phyloP scores from a whole-genome alignment of 2,113 vertebrate species.

The Pelusios castaneus region DNA sequence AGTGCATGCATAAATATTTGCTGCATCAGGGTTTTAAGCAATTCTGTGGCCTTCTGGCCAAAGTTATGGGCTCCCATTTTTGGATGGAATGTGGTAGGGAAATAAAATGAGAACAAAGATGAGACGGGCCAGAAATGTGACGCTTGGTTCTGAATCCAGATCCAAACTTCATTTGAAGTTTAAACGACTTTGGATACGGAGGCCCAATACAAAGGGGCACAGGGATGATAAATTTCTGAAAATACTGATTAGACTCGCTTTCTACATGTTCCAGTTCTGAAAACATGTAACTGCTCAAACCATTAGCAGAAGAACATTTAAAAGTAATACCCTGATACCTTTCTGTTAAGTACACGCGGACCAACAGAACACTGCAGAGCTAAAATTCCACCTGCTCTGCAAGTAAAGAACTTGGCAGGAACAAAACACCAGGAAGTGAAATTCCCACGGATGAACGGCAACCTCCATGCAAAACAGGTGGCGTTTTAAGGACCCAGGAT shows the following conservation, averaged over 20 bases:
- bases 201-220: not conserved
- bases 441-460: not conserved
- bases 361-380: not conserved
- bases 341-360: not conserved
- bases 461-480: not conserved
- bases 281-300: not conserved
- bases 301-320: not conserved
- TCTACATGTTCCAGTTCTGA: not conserved
- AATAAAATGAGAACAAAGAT: not conserved
- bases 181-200: not conserved
- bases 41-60: not conserved
- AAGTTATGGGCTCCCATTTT: not conserved
- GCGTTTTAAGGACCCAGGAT: slow-evolving; percentile 35
- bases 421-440: not conserved
- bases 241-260: not conserved
- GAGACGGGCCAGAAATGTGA: not conserved
- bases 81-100: not conserved
- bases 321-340: not conserved
- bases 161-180: not conserved
- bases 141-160: not conserved
- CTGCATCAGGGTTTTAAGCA: not conserved
- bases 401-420: not conserved
- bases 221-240: not conserved
- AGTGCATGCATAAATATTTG: rapidly evolving
- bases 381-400: not conserved